Base-by-base conservation (phyloP, 2,797 vertebrate species). In the Moxostoma hubbsi region DNA sequence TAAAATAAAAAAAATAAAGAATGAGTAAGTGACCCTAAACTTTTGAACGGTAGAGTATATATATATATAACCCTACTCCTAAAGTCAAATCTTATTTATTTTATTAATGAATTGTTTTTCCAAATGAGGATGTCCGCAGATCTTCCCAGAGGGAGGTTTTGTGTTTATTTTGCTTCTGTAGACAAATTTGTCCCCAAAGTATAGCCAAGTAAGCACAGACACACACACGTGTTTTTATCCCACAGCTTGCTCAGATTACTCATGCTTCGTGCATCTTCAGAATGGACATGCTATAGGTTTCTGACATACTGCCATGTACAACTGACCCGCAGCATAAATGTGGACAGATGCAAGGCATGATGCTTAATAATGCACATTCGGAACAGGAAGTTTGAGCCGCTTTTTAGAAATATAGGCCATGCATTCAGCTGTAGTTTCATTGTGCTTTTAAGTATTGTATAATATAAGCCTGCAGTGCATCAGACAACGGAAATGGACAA, bases 251-350 rank as follows among this genome's bases (percentile, higher is more conserved):
- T 11, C 1, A 4, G 18, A 85, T 91, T 91, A 88, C 61, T 87
- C 88, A 83, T 86, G 90, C 88, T 87, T 77, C 74, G 79, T 53
- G 57, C 83, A 82, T 82, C 87, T 84, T 78, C 65, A 77, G 85
- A 88, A 86, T 72, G 83, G 73, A 76, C 24, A 1, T 9, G 65
- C 79, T 87, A 70, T 88, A 80, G 88, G 75, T 82, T 86, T 83
- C 81, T 54, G 58, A 69, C 77, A 47, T 77, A 16, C 58, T 49
- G 36, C 83, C 82, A 77, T 75, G 73, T 45, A 83, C 80, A 86
- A 76, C 87, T 87, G 88, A 85, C 85, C 68, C 18, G 53, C 84
- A 87, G 87, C 83, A 66, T 1, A 49, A 47, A 57, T 51, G 13
- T 83, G 77, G 58, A 54, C 54, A 36, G 12, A 16, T 7, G 57